Conservation (phyloP, 2,797 vertebrate species). For the Loriculus beryllinus region DNA sequence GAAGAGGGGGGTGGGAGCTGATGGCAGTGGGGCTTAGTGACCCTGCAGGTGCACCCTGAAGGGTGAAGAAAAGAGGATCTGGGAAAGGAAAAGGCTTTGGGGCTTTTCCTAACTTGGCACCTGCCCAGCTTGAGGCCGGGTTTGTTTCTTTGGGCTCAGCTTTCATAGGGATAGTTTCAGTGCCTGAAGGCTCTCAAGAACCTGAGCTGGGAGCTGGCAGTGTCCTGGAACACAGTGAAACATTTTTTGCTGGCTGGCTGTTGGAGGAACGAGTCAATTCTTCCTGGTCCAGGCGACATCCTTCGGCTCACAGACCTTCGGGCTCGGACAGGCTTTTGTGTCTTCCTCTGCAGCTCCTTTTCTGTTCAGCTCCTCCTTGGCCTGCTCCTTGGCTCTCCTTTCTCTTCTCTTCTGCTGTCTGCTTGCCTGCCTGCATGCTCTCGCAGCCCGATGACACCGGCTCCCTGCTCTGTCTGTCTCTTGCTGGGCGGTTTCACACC, state of each 20-base stretch:
- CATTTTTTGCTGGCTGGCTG: constrained; percentile 72
- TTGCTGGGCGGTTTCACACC: constrained; percentile 33
- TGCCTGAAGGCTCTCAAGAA: constrained; percentile 17
- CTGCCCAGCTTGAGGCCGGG: not conserved
- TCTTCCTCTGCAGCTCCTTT: constrained; percentile 60
- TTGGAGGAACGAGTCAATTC: constrained; percentile 72
- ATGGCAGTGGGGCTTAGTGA: not conserved
- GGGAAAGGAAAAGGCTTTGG: constrained; percentile 27
- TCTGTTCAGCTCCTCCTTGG: constrained; percentile 41
- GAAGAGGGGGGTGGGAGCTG: not conserved
- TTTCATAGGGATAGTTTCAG: constrained; percentile 6
- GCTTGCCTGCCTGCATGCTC: constrained; percentile 49
- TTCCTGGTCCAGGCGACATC: constrained; percentile 63
- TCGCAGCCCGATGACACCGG: not conserved
- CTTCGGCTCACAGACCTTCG: constrained; percentile 70
- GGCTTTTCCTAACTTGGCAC: constrained; percentile 16
- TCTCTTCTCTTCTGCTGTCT: constrained; percentile 39
- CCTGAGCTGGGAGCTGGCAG: constrained; percentile 55
- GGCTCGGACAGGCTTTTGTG: constrained; percentile 67
- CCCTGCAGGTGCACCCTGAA: not conserved
- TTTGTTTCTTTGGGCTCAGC: constrained; percentile 46
- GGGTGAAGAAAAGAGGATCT: not conserved
- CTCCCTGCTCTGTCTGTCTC: constrained; percentile 41
- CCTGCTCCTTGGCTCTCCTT: constrained; percentile 43
- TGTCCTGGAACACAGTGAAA: constrained; percentile 58